Evolutionary conservation across 2,888 invertebrate species (phyloP).

Genomic region (Stenodera caucasica): DNA sequence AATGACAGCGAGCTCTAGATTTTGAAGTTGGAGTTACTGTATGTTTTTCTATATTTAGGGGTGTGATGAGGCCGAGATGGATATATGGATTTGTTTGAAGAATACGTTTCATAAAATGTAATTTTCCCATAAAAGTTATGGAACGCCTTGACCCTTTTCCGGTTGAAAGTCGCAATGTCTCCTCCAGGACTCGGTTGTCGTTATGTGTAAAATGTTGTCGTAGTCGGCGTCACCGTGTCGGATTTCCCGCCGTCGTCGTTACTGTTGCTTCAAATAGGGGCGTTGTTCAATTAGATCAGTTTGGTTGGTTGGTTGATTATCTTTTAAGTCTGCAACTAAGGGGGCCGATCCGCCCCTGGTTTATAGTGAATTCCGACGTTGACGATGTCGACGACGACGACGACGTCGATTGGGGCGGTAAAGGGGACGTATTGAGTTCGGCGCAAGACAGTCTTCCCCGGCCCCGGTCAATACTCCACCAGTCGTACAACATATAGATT

Average conservation of each 20-base stretch:
- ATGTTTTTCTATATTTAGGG: too few relatives aligned
- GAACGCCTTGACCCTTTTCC: not conserved
- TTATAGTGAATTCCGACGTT: slow-evolving; percentile 11
- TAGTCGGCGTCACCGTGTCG: not conserved
- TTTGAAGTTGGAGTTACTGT: too few relatives aligned
- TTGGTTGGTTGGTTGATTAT: not conserved
- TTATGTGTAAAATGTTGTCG: not conserved
- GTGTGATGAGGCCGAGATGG: too few relatives aligned
- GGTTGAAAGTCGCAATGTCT: not conserved
- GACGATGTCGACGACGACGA: slow-evolving; percentile 25
- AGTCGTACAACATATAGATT: slow-evolving; percentile 19
- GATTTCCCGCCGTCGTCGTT: not conserved
- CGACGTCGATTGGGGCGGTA: not conserved
- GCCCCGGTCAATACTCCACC: slow-evolving; percentile 41
- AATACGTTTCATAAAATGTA: too few relatives aligned
- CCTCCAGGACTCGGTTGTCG: not conserved
- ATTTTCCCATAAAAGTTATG: too few relatives aligned
- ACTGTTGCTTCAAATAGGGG: not conserved
- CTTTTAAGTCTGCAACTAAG: not conserved
- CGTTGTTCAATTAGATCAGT: not conserved
- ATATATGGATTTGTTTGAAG: too few relatives aligned
- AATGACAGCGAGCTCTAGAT: too few relatives aligned
- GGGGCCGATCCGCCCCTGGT: slow-evolving; percentile 23
- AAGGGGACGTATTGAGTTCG: slow-evolving; percentile 21
- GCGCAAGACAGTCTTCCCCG: slow-evolving; percentile 39